Base-by-base conservation (phyloP, 2,888 invertebrate species). In the Nasonovia ribisnigri region DNA sequence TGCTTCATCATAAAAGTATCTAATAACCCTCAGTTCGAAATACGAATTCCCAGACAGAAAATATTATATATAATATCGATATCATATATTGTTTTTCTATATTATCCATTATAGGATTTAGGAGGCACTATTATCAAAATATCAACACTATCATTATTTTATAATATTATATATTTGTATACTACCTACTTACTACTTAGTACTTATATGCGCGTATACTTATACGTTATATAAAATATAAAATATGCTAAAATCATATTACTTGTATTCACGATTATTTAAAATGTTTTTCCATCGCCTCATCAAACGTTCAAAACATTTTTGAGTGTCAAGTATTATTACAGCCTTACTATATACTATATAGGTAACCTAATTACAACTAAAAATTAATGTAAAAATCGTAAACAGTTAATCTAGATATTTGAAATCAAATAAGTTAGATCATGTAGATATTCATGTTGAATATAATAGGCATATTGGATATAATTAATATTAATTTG, bases 21-120 rank as follows among this genome's bases (percentile, higher is more conserved):
- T 92, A 91, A 87, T 92, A 87, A 87, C 60, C 48, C 8, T 86
- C 60, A 48, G 46, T 60, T 24, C 10, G 60, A 92, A 87, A 60
- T 92, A 46, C 36, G 46, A 92, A 92, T 92, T 92, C 92, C 87
- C 92, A 92, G 86, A 92, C 87, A n/a, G 87, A 48, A 60, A 92
- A 92, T 60, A 77, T 77, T 67, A 89, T 36, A 89, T 36, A 84
- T 46, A 86, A 60, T 86, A 57, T 91, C 46, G 60, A 60, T 92
- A 92, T 87, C 92, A 48, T 46, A 36, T 10, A 11, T 67, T 89
- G 46, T 89, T 46, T 43, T 67, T 16, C n/a, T 77, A 8, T 46
- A n/a, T 89, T 46, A 24, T 90, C n/a, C 90, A 90, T 90, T n/a
- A n/a, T n/a, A n/a, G n/a, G n/a, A n/a, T n/a, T n/a, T 84, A 51